A percentile compares a stretch with the other conserved stretches of the same genome.
Conservation (phyloP, 23 tunicate species). For the Clavelina lepadiformis region DNA sequence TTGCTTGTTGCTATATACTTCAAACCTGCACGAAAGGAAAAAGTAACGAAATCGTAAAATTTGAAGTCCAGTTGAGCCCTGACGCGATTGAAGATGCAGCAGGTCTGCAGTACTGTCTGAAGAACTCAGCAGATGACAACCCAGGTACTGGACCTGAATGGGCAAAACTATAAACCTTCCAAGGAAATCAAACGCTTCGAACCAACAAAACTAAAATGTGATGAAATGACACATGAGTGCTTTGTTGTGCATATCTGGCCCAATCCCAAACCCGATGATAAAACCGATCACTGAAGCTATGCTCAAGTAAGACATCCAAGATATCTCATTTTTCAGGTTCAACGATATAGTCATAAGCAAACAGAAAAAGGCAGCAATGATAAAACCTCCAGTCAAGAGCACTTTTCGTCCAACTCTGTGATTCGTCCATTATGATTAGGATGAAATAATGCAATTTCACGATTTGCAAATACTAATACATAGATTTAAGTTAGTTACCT, state of each 20-base stretch:
- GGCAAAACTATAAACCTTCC: too few relatives aligned
- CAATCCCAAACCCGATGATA: constrained; percentile 94
- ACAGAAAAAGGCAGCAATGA: constrained; percentile 58
- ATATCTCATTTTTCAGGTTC: constrained; percentile 25
- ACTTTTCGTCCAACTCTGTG: constrained; percentile 69
- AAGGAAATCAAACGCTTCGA: too few relatives aligned
- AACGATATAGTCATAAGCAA: constrained; percentile 67
- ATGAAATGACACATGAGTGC: too few relatives aligned
- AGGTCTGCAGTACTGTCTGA: constrained; percentile 75
- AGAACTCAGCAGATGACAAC: constrained; percentile 79
- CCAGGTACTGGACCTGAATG: constrained; percentile 93
- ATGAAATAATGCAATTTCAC: too few relatives aligned
- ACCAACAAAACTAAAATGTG: too few relatives aligned
- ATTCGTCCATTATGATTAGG: too few relatives aligned
- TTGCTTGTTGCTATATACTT: too few relatives aligned
- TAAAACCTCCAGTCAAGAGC: constrained; percentile 66
- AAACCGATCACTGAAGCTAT: constrained; percentile 81
- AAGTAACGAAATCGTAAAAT: constrained; percentile 54
- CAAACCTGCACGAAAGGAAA: constrained; percentile 94
- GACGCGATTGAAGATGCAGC: constrained; percentile 72
- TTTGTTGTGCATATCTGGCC: too few relatives aligned
- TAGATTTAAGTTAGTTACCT: too few relatives aligned
- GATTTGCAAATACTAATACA: too few relatives aligned
- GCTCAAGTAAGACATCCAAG: constrained; percentile 68
- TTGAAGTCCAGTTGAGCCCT: constrained; percentile 69